A percentile compares a stretch with the other conserved stretches of the same genome.
phyloP scores from a whole-genome alignment of 2,797 vertebrate species.

The Danio tinwini region DNA sequence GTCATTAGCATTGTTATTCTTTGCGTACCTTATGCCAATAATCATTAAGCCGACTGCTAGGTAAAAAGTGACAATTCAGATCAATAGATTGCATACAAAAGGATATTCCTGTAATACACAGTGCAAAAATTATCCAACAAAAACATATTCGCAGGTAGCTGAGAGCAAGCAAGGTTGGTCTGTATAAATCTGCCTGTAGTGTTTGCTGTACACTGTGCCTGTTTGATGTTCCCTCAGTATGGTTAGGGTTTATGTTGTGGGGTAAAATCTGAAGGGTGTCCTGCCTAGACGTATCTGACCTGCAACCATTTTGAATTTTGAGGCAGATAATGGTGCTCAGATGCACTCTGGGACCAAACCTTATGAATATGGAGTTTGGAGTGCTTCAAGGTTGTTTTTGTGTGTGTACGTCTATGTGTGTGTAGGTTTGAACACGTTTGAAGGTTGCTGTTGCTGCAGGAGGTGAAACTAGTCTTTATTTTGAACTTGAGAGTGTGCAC shows the following conservation, averaged over 20 bases:
- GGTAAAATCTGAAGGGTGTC: constrained; percentile 37
- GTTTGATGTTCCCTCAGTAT: constrained; percentile 27
- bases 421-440: constrained; percentile 54
- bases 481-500: constrained; percentile 56
- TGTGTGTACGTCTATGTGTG: constrained; percentile 36
- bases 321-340: constrained; percentile 65
- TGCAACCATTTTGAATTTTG: constrained; percentile 70
- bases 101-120: neutral
- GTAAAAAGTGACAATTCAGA: neutral
- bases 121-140: neutral
- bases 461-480: constrained; percentile 50
- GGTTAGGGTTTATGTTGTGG: constrained; percentile 35
- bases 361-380: constrained; percentile 79
- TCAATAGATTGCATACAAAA: neutral
- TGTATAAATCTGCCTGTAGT: neutral
- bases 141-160: neutral
- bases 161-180: neutral
- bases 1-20: constrained; percentile 9
- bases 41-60: neutral
- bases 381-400: constrained; percentile 72
- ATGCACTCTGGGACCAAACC: constrained; percentile 67
- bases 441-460: constrained; percentile 56
- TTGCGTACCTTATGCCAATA: neutral
- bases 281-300: constrained; percentile 60
- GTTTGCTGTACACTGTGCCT: neutral